phyloP scores from a whole-genome alignment of 2,113 vertebrate genomes.

The Chelonoidis abingdonii region DNA sequence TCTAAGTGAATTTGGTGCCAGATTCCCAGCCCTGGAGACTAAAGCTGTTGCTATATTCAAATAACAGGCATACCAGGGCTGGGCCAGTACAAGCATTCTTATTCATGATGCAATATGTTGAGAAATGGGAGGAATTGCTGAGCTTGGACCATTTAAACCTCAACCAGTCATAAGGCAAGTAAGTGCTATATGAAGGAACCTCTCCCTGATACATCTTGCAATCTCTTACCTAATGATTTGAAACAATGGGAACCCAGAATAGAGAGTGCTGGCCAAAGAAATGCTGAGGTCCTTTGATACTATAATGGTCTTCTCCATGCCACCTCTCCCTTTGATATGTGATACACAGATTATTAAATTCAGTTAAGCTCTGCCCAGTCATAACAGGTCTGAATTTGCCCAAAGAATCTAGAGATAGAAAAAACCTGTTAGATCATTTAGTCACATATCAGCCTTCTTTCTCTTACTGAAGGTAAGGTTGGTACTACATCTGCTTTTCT shows the following conservation, averaged over 20 bases:
- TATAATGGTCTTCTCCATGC: background rate
- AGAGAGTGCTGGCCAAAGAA: background rate
- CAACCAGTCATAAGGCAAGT: background rate
- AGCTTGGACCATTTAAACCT: background rate
- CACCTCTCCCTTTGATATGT: background rate
- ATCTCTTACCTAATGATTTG: background rate
- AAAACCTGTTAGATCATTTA: too few relatives aligned
- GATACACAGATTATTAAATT: too few relatives aligned
- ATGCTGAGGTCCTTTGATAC: background rate
- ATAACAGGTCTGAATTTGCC: too few relatives aligned
- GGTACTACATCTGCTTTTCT: too few relatives aligned
- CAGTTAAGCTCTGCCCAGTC: too few relatives aligned
- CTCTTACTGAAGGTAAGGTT: too few relatives aligned
- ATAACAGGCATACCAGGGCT: background rate
- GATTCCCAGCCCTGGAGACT: background rate
- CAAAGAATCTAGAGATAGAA: too few relatives aligned
- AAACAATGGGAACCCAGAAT: background rate
- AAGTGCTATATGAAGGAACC: background rate
- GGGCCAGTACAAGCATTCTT: background rate
- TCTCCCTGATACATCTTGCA: background rate
- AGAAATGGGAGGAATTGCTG: background rate
- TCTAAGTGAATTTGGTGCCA: background rate
- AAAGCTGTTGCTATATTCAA: background rate
- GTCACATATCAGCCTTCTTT: too few relatives aligned
- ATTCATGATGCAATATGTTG: background rate